phyloP scores from a whole-genome alignment of 2,797 vertebrate genomes.

The Echiichthys vipera region DNA sequence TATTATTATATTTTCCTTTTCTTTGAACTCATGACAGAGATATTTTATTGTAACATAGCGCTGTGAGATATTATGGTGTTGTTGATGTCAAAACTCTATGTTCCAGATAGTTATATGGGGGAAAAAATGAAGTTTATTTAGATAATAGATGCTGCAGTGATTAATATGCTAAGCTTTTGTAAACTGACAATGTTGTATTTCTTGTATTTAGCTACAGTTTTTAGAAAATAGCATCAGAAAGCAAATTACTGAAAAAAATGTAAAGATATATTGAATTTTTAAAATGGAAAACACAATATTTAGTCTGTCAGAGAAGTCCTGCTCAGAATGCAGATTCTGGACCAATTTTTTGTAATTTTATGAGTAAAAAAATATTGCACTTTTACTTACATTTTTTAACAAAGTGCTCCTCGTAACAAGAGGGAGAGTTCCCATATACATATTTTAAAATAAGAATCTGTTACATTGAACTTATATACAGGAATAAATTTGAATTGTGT shows the following conservation, averaged over 20 bases:
- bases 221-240: conserved; percentile 81
- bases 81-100: conserved; percentile 91
- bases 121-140: conserved; percentile 89
- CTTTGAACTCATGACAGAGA: conserved; percentile 90
- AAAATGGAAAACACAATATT: conserved; percentile 78
- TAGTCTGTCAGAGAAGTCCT: conserved; percentile 80
- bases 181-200: conserved; percentile 90
- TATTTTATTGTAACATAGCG: conserved; percentile 95
- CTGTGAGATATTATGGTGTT: conserved; percentile 91
- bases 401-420: conserved; percentile 81
- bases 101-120: conserved; percentile 89
- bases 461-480: conserved; percentile 92
- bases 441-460: conserved; percentile 86
- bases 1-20: conserved; percentile 84
- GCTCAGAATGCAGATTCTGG: conserved; percentile 84
- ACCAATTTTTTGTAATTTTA: conserved; percentile 87
- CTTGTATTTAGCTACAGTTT: conserved; percentile 86
- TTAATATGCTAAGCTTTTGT: conserved; percentile 93
- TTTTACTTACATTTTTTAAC: conserved; percentile 87
- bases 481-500: conserved; percentile 80
- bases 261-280: conserved; percentile 73
- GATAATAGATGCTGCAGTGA: conserved; percentile 89
- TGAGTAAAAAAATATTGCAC: conserved; percentile 87
- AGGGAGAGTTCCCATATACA: conserved; percentile 80
- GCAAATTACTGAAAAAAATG: conserved; percentile 65